Evolutionary conservation across 2,797 vertebrate genomes (phyloP).

Genomic region (Catharus ustulatus): DNA sequence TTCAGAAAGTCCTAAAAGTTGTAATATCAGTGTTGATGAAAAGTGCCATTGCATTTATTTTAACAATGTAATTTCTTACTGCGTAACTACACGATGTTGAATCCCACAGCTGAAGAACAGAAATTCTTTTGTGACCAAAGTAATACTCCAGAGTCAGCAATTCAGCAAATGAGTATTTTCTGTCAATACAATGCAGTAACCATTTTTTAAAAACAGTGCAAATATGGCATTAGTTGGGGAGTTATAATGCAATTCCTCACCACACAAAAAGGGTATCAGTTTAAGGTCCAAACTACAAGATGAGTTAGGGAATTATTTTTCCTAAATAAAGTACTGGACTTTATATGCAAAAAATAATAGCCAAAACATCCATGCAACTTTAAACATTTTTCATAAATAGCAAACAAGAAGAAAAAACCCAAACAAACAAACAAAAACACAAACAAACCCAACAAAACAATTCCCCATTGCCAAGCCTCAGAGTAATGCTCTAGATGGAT

Average conservation of each 20-base stretch:
- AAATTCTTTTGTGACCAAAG: neutral
- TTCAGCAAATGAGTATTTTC: neutral
- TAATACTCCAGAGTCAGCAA: neutral
- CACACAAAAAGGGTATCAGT: neutral
- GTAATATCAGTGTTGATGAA: neutral
- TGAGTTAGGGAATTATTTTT: neutral
- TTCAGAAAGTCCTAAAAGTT: constrained; percentile 57
- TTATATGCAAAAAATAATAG: neutral
- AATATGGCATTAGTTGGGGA: neutral
- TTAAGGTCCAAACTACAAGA: neutral
- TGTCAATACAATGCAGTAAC: neutral
- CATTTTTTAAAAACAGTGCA: neutral
- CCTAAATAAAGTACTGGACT: neutral
- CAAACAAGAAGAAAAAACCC: neutral
- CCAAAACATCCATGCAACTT: neutral
- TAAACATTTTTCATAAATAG: neutral
- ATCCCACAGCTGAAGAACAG: neutral
- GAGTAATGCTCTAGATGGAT: neutral
- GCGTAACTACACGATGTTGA: neutral
- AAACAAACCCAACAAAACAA: neutral
- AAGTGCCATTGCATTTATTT: neutral
- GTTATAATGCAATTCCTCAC: neutral
- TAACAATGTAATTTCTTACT: neutral
- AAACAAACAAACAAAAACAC: neutral
- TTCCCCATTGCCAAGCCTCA: neutral